Evolutionary conservation across 2,797 vertebrate species (phyloP), one percentile per base, ranked within the genome.

Genomic region (Eutrigla gurnardus): DNA sequence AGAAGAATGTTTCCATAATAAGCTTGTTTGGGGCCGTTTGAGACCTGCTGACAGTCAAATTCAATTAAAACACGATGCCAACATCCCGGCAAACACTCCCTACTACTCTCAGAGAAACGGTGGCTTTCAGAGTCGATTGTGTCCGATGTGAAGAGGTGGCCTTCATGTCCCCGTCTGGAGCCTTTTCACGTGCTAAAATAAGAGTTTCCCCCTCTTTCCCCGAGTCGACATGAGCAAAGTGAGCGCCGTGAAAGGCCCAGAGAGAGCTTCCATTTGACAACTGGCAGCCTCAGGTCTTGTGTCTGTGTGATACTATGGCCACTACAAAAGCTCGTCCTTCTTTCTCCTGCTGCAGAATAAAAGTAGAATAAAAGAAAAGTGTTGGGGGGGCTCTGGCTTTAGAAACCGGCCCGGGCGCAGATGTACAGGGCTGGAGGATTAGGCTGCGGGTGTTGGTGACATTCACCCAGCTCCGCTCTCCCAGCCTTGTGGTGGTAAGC

Each of bases 391-490:
- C 93, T 76, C 74, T 96, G 94, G 88, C 95, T 96, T 97, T 97
- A 97, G 95, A 96, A 96, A 96, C 94, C 79, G 92, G 91, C 92
- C 94, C 90, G 86, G 25, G 94, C 90, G 92, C 95, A 96, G 95
- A 96, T 96, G 96, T 95, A 96, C 88, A 77, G 92, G 94, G 90
- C 95, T 96, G 96, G 94, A 95, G 95, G 96, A 97, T 97, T 98
- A 97, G 96, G 94, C 94, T 90, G 69, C 47, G 77, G 75, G 91
- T 93, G 93, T 94, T 89, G 92, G 93, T 94, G 94, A 95, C 49
- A 63, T 94, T 75, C 93, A 95, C 93, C 93, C 94, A 88, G 93
- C 74, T 94, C 93, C 86, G 84, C 92, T 93, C 93, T 91, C 83
- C 92, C 90, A 93, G 89, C 89, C 87, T 91, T 17, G 82, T 78